Evolutionary conservation across 2,888 invertebrate genomes (phyloP).

Genomic region (Hemistola chrysoprasaria): DNA sequence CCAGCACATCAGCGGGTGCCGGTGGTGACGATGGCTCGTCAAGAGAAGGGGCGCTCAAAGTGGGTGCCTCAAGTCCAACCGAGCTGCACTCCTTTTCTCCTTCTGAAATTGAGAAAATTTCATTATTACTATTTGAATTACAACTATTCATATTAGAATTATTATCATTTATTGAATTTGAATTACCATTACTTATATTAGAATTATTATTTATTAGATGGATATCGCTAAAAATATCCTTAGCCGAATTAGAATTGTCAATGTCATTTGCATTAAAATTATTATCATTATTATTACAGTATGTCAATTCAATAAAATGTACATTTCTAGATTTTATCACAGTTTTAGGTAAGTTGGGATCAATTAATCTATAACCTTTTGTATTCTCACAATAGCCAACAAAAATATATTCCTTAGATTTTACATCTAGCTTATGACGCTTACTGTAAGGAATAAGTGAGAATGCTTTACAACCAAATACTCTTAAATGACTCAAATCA

Average conservation of each 20-base stretch:
- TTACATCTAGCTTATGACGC: constrained; percentile 12
- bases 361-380: constrained; percentile 31
- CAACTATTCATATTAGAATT: no score
- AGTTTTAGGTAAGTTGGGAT: constrained; percentile 9
- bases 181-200: no score
- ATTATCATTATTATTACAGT: background rate
- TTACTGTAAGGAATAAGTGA: constrained; percentile 8
- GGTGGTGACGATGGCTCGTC: no score
- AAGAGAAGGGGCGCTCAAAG: no score
- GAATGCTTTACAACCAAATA: constrained; percentile 20
- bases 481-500: constrained; percentile 6
- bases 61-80: no score
- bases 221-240: background rate
- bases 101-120: no score
- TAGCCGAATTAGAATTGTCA: background rate
- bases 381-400: constrained; percentile 26
- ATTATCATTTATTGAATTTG: no score
- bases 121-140: no score
- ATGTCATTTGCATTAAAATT: background rate
- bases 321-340: constrained; percentile 24
- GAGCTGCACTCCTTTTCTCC: no score
- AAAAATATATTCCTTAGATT: constrained; percentile 12
- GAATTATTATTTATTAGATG: no score
- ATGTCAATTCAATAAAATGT: constrained; percentile 14
- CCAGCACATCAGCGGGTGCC: no score